A percentile compares a stretch with the other conserved stretches of the same genome.
These are phyloP conservation scores for Musca domestica DNA, from an alignment of 1,140 invertebrate species.

Conservation along the genomic window DNA sequence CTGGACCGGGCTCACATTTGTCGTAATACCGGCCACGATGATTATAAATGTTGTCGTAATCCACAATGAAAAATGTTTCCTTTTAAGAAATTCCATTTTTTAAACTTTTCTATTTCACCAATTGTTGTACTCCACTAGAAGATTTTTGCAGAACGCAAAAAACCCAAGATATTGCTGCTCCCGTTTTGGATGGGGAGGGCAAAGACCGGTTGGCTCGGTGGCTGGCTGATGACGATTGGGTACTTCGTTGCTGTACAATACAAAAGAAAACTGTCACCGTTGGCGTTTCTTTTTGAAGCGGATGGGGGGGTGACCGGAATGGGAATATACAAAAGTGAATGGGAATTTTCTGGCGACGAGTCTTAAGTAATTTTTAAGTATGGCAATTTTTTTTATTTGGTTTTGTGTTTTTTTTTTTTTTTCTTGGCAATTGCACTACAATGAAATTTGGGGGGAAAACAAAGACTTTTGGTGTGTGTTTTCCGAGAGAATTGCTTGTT, in stretches of 20 bases:
- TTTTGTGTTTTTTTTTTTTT: too few relatives aligned
- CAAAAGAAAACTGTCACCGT: background rate
- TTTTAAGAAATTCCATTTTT: conserved; percentile 43
- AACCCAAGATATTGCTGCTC: background rate
- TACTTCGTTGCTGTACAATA: background rate
- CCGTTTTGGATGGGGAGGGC: background rate
- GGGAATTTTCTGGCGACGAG: background rate
- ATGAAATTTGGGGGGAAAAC: too few relatives aligned
- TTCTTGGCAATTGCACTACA: too few relatives aligned
- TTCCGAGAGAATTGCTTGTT: too few relatives aligned
- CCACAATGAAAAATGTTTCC: conserved; percentile 41
- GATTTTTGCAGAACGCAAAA: background rate
- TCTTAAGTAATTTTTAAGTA: conserved; percentile 18
- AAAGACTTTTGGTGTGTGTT: too few relatives aligned
- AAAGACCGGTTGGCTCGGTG: background rate
- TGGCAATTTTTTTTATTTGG: background rate
- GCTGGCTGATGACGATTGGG: background rate
- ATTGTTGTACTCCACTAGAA: too few relatives aligned
- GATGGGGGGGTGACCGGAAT: background rate
- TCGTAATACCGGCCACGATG: conserved; percentile 28
- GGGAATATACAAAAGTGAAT: too few relatives aligned
- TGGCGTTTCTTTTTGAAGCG: background rate
- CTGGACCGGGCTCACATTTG: conserved; percentile 30
- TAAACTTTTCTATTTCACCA: conserved; percentile 24
- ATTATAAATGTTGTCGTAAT: conserved; percentile 35